Evolutionary conservation across 2,888 invertebrate species (phyloP), one percentile per base, ranked within the genome.

Genomic region (Hofmannophila pseudospretella): DNA sequence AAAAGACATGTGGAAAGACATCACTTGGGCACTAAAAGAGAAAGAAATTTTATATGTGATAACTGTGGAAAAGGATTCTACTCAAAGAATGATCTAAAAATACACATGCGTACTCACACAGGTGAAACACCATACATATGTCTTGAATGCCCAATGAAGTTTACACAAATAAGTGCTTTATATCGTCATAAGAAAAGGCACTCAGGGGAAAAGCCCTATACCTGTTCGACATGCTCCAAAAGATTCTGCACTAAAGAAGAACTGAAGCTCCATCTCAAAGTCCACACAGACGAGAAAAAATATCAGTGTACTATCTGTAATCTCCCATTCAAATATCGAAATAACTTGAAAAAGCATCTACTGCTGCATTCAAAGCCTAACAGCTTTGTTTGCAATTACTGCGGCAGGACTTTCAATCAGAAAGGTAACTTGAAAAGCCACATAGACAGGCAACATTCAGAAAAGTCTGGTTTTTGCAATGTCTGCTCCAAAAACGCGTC

Each of bases 401-500:
- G 85, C 43, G 76, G 75, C 0, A 54, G 63, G 22, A 80, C 75
- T 28, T 90, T 89, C 45, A 69, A 65, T 39, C 42, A 66, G 1
- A 87, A 88, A 44, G 88, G 88, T 2, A 89, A 88, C 43, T 56
- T 89, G 13, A 88, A 82, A 46, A 69, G 74, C 1, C 90, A 90
- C 42, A 84, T 88, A 30, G 77, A 78, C 38, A 78, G 77, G 8
- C 76, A 80, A 41, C 89, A 89, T 45, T 89, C 89, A 0, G 86
- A 87, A 33, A 76, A 88, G 41, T 89, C 89, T 0, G 89, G 89
- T 8, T 62, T 74, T 27, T 90, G 89, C 50, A 66, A 56, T 2
- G 48, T 80, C 16, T 90, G 90, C 47, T 63, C 66, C 7, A 89
- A 89, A 51, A 71, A 80, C 39, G 86, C 88, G 9, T 73, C 89